These are phyloP conservation scores for Parnassius glacialis DNA, from an alignment of 2,888 invertebrate genomes.

Conservation along the genomic window DNA sequence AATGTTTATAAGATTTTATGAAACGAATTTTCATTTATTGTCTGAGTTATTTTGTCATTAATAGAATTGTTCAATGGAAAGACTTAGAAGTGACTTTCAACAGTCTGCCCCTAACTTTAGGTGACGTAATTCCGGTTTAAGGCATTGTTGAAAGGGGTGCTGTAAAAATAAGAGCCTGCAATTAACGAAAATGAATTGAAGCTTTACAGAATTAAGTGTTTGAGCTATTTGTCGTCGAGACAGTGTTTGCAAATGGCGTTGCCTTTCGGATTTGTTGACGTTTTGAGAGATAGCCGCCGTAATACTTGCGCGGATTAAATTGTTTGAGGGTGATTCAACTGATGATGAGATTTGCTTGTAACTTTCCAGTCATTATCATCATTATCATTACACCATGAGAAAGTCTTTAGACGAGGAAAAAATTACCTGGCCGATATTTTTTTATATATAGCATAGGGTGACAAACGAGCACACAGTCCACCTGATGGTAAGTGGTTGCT, in stretches of 20 bases:
- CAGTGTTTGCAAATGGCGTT: slow-evolving; percentile 37
- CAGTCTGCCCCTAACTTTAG: slow-evolving; percentile 1
- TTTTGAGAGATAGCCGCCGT: slow-evolving; percentile 51
- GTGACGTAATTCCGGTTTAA: slow-evolving; percentile 18
- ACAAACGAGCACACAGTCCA: no score
- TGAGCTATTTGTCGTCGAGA: slow-evolving; percentile 50
- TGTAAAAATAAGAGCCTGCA: slow-evolving; percentile 42
- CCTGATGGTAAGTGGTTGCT: no score
- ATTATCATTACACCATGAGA: no score
- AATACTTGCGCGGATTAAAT: slow-evolving; percentile 59
- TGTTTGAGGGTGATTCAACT: slow-evolving; percentile 44
- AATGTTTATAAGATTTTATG: no score
- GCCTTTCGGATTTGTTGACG: slow-evolving; percentile 50
- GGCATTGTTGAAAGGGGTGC: slow-evolving; percentile 33
- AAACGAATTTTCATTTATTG: no score
- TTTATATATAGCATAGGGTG: no score
- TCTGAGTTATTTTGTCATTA: neutral
- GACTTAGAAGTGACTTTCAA: slow-evolving; percentile 4
- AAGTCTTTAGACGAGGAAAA: no score
- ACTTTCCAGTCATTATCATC: no score
- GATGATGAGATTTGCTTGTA: slow-evolving; percentile 42
- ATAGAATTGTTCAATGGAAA: neutral
- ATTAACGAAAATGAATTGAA: slow-evolving; percentile 64
- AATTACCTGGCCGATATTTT: no score
- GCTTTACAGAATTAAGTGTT: slow-evolving; percentile 55